Conservation (phyloP, 92 coral and sea anemone genomes). For the Zoanthus solanderi region DNA sequence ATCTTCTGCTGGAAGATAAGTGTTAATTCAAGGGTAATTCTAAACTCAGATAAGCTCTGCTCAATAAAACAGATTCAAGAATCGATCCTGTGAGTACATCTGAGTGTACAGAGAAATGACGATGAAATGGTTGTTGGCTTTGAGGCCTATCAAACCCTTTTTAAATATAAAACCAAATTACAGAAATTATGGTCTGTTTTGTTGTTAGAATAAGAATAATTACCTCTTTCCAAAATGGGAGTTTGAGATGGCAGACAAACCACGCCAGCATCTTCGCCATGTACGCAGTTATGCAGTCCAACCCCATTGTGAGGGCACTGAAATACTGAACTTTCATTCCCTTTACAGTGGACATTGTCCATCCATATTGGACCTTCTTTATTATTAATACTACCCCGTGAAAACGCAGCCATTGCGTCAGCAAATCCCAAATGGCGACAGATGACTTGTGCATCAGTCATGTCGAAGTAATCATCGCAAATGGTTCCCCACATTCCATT, state of each 20-base stretch:
- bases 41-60: no score
- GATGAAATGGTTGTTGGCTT: no score
- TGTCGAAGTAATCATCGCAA: slow-evolving; percentile 52
- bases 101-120: no score
- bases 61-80: no score
- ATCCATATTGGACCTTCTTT: slow-evolving; percentile 36
- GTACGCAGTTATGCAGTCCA: slow-evolving; percentile 31
- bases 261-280: slow-evolving; percentile 53
- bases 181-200: no score
- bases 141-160: no score
- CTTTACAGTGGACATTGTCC: slow-evolving; percentile 39
- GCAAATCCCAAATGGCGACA: slow-evolving; percentile 47
- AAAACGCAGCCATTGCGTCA: neutral
- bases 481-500: slow-evolving; percentile 56
- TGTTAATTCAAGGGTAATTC: no score
- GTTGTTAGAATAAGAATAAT: neutral
- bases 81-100: no score
- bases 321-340: slow-evolving; percentile 25
- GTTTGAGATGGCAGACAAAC: slow-evolving; percentile 35
- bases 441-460: slow-evolving; percentile 31
- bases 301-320: slow-evolving; percentile 13
- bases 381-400: slow-evolving; percentile 11
- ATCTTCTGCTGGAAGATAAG: no score
- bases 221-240: slow-evolving; percentile 4
- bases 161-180: no score